Percentiles rank a stretch among this genome's conserved stretches.
phyloP scores from a whole-genome alignment of 2,888 invertebrate genomes.

The Conops quadrifasciatus region DNA sequence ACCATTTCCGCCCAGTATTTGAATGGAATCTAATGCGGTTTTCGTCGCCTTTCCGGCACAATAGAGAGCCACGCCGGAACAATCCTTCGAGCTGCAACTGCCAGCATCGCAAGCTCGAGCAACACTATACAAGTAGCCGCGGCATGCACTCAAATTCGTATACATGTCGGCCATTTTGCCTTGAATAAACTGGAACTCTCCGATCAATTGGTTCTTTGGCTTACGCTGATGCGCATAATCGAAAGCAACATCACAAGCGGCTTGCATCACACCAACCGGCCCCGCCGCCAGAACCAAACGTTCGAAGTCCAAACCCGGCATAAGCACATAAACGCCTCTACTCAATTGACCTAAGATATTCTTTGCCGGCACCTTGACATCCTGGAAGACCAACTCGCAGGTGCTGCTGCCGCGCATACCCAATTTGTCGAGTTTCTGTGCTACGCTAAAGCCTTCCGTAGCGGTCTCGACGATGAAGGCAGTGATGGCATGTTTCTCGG shows the following conservation, averaged over 20 bases:
- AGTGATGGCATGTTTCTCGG: conserved; percentile 90
- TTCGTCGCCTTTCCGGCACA: conserved; percentile 91
- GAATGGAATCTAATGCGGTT: conserved; percentile 90
- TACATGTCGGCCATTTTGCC: conserved; percentile 69
- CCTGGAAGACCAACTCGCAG: conserved; percentile 93
- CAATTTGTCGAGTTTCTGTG: conserved; percentile 92
- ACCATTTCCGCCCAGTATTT: conserved; percentile 98
- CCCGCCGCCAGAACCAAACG: conserved; percentile 89
- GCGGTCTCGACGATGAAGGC: conserved; percentile 93
- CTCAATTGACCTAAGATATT: conserved; percentile 87
- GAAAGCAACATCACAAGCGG: conserved; percentile 92
- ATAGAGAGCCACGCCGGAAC: conserved; percentile 93
- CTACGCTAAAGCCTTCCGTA: conserved; percentile 87
- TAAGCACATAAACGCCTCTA: conserved; percentile 95
- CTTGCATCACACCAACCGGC: conserved; percentile 95
- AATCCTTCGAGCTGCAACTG: conserved; percentile 84
- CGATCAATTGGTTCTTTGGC: conserved; percentile 89
- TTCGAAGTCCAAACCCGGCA: conserved; percentile 96
- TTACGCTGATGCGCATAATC: conserved; percentile 95
- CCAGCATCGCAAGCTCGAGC: conserved; percentile 85
- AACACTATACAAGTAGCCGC: conserved; percentile 91
- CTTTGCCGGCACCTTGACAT: conserved; percentile 83
- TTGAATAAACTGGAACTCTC: conserved; percentile 92
- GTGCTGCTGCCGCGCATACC: conserved; percentile 99
- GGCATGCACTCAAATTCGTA: conserved; percentile 84